phyloP scores from a whole-genome alignment of 2,113 vertebrate genomes.

The Uria aalge region DNA sequence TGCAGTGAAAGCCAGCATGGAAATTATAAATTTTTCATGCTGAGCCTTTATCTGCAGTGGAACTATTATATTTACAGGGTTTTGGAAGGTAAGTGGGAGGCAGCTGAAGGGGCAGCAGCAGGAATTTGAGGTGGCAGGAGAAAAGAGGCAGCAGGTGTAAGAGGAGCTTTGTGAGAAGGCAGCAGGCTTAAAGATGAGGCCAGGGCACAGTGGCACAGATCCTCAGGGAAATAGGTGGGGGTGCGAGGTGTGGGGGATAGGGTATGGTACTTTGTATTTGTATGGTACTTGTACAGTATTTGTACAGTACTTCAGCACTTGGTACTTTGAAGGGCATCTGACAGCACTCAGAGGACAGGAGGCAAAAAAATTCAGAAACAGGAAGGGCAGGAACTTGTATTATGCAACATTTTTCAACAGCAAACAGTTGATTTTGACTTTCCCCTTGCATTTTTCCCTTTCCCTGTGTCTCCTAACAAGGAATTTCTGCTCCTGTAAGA shows the following conservation, averaged over 20 bases:
- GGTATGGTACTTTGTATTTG: background rate
- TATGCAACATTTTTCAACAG: background rate
- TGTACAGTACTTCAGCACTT: background rate
- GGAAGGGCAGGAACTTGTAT: background rate
- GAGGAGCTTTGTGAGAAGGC: background rate
- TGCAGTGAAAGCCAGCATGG: background rate
- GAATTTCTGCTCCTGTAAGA: background rate
- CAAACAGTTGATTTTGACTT: background rate
- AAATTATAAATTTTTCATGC: background rate
- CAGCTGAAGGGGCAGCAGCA: background rate
- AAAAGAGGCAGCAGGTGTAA: background rate
- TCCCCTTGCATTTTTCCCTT: background rate
- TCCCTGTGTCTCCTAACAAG: background rate
- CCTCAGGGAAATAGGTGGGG: fast-evolving
- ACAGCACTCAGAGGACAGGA: background rate
- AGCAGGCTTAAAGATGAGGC: background rate
- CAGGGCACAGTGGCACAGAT: background rate
- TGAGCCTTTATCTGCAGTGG: background rate
- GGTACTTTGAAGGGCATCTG: background rate
- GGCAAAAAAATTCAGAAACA: background rate
- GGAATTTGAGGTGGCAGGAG: background rate
- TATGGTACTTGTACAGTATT: background rate
- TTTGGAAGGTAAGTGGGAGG: background rate
- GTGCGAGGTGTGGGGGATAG: background rate
- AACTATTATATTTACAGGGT: background rate